phyloP scores from a whole-genome alignment of 2,888 invertebrate genomes.

The Rhimphoctona megacephalus region DNA sequence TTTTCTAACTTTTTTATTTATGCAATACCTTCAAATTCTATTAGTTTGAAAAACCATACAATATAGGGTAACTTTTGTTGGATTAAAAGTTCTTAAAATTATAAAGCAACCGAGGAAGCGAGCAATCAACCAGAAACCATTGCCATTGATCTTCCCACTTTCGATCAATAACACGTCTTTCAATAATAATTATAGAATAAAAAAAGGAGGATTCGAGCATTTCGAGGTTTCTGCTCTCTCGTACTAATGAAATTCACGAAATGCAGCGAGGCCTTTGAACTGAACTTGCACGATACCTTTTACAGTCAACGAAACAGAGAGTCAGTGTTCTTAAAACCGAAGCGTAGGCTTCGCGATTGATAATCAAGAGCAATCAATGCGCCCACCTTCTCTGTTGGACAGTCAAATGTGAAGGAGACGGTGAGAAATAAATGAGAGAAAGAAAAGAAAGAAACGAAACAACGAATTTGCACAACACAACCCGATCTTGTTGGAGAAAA shows the following conservation, averaged over 20 bases:
- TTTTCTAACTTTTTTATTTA: neutral
- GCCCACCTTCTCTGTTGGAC: slow-evolving; percentile 37
- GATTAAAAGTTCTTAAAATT: neutral
- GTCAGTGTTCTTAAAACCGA: slow-evolving; percentile 20
- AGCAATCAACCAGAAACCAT: slow-evolving; percentile 22
- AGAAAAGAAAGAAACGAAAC: slow-evolving; percentile 37
- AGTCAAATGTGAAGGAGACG: slow-evolving; percentile 31
- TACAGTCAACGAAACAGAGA: slow-evolving; percentile 13
- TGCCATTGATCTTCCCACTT: slow-evolving; percentile 29
- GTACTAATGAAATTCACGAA: slow-evolving; percentile 11
- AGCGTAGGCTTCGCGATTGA: slow-evolving; percentile 50
- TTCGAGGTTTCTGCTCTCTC: neutral
- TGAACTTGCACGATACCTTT: slow-evolving; percentile 41
- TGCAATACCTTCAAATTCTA: neutral
- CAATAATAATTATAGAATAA: slow-evolving; percentile 28
- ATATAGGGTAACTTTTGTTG: neutral
- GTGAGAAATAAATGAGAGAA: slow-evolving; percentile 4
- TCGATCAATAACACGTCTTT: slow-evolving; percentile 39
- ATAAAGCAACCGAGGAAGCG: neutral
- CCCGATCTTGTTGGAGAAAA: slow-evolving; percentile 55
- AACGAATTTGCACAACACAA: slow-evolving; percentile 52
- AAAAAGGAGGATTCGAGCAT: neutral
- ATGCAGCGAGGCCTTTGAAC: slow-evolving; percentile 24
- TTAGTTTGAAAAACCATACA: neutral
- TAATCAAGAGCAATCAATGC: slow-evolving; percentile 65